Conservation (phyloP, 2,797 vertebrate species). For the Phalanger gymnotis region DNA sequence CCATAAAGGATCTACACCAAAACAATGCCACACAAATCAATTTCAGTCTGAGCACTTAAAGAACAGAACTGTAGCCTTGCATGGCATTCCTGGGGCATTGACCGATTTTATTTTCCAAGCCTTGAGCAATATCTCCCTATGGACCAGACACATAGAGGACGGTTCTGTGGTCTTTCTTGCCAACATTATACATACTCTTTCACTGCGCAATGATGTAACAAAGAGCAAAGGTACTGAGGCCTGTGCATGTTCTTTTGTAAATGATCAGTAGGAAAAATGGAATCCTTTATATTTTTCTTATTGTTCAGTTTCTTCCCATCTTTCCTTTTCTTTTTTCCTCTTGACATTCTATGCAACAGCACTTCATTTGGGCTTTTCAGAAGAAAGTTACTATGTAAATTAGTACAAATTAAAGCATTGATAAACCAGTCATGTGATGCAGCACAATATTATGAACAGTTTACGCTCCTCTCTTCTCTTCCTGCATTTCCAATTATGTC, state of each 20-base stretch:
- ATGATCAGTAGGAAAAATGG: neutral
- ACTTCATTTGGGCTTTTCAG: neutral
- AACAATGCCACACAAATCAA: neutral
- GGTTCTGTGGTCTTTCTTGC: neutral
- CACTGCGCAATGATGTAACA: neutral
- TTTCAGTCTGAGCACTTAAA: neutral
- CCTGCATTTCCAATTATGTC: neutral
- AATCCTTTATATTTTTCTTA: neutral
- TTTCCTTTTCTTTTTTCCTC: neutral
- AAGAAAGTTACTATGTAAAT: neutral
- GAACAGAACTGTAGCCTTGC: neutral
- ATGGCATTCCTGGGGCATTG: neutral
- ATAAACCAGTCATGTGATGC: neutral
- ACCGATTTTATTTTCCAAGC: neutral
- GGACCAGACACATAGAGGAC: neutral
- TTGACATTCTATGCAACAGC: neutral
- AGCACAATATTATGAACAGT: neutral
- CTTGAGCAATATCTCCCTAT: neutral
- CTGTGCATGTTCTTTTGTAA: neutral
- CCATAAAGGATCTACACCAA: neutral
- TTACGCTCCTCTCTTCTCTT: neutral
- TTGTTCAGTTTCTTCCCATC: neutral
- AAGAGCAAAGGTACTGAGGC: neutral
- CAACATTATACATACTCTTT: neutral
- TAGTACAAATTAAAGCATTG: neutral